Percentiles rank a stretch among this genome's conserved stretches.
phyloP scores from a whole-genome alignment of 2,888 invertebrate species.

The Acrobasis suavella region DNA sequence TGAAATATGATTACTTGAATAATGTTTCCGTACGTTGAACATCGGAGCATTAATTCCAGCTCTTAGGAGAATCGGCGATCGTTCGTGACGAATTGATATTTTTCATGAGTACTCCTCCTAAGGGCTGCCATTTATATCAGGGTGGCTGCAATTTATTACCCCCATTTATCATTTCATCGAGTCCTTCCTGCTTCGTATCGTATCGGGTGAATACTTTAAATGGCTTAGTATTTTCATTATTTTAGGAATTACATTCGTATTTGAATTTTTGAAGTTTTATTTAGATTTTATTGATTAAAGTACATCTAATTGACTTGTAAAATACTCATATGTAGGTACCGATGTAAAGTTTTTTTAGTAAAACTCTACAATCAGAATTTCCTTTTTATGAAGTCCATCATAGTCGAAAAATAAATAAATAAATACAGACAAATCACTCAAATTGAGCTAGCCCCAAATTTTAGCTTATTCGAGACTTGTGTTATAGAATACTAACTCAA shows the following conservation, averaged over 20 bases:
- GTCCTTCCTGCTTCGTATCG: slow-evolving; percentile 45
- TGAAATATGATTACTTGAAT: slow-evolving; percentile 46
- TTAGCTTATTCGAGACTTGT: too few species aligned
- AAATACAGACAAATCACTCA: too few species aligned
- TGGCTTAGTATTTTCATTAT: slow-evolving; percentile 38
- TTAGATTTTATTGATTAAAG: not conserved
- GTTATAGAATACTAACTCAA: too few species aligned
- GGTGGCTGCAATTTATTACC: slow-evolving; percentile 67
- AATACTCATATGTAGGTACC: too few species aligned
- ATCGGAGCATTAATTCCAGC: slow-evolving; percentile 56
- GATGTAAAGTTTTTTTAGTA: too few species aligned
- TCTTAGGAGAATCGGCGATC: slow-evolving; percentile 46
- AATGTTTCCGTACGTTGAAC: slow-evolving; percentile 40
- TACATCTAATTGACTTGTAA: too few species aligned
- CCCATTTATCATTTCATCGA: slow-evolving; percentile 72
- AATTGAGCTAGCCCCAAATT: too few species aligned
- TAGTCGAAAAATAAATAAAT: too few species aligned
- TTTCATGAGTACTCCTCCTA: slow-evolving; percentile 63
- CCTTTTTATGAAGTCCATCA: too few species aligned
- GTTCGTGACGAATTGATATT: slow-evolving; percentile 70
- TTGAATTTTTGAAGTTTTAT: slow-evolving; percentile 4
- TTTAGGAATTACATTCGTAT: slow-evolving; percentile 24
- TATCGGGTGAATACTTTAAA: slow-evolving; percentile 38
- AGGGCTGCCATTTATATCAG: slow-evolving; percentile 66
- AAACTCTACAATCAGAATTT: too few species aligned